Evolutionary conservation across 2,797 vertebrate genomes (phyloP), one percentile per base, ranked within the genome.

Genomic region (Antennarius maculatus): DNA sequence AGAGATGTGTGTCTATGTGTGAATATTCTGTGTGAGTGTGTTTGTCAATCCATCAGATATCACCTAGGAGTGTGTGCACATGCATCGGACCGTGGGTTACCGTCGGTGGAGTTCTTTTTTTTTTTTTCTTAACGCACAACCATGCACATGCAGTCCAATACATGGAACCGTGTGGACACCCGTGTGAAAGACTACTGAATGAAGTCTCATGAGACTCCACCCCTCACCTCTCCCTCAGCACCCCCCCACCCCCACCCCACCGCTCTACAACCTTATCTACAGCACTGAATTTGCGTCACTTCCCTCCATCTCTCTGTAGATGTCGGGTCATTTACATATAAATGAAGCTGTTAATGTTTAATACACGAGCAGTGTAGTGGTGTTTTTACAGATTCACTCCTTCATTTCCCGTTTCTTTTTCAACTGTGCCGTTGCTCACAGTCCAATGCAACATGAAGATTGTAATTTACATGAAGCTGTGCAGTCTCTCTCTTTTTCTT

Each of bases 401-500:
- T 68, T 91, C 89, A 89, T 92, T 91, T 90, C 86, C 87, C 88
- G 18, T 85, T 81, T 93, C 81, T 87, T 66, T 85, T 86, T 89
- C 75, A 85, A 92, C 94, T 92, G 94, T 93, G 92, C 86, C 73
- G 84, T 89, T 89, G 89, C 90, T 92, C 92, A 95, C 93, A 94
- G 94, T 95, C 95, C 94, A 93, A 88, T 93, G 86, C 95, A 95
- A 95, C 94, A 94, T 94, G 93, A 96, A 93, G 95, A 96, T 95
- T 89, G 94, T 95, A 96, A 95, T 94, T 94, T 94, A 95, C 94
- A 94, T 94, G 94, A 94, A 96, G 95, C 95, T 95, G 88, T 94
- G 95, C 94, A 95, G 95, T 93, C 90, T 88, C 65, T 86, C 48
- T 23, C 23, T 23, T 23, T 23, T 23, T 23, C 23, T 23, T 23